These are phyloP conservation scores for Microplitis deprimator DNA, from an alignment of 2,888 invertebrate genomes.

Conservation along the genomic window DNA sequence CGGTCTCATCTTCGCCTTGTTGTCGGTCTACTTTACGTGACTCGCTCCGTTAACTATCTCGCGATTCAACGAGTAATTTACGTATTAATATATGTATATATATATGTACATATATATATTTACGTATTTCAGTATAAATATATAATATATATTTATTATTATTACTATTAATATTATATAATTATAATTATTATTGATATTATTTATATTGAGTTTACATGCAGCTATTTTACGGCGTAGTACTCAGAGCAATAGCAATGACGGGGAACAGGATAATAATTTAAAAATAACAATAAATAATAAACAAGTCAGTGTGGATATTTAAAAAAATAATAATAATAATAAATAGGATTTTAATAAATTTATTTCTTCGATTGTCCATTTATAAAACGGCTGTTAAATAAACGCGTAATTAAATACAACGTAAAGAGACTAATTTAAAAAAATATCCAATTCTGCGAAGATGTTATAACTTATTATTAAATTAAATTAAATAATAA, in stretches of 20 bases:
- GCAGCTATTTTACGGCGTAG: constrained; percentile 22
- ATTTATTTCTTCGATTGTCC: constrained; percentile 44
- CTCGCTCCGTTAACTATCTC: constrained; percentile 42
- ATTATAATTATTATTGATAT: constrained; percentile 11
- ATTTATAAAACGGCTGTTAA: constrained; percentile 44
- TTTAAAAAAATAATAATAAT: neutral
- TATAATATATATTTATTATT: neutral
- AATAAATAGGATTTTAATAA: constrained; percentile 29
- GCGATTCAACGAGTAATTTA: constrained; percentile 40
- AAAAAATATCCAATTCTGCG: constrained; percentile 22
- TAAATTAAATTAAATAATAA: constrained; percentile 9
- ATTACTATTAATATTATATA: neutral
- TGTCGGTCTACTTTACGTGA: constrained; percentile 55
- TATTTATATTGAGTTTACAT: constrained; percentile 25
- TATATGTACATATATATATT: neutral
- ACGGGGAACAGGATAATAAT: constrained; percentile 9
- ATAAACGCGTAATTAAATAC: constrained; percentile 45
- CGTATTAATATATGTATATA: neutral
- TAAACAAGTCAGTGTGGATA: neutral
- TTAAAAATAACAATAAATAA: neutral
- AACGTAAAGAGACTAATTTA: constrained; percentile 37
- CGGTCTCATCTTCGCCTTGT: constrained; percentile 48
- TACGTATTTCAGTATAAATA: neutral
- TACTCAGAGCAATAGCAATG: constrained; percentile 32
- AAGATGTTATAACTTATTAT: constrained; percentile 23